Evolutionary conservation across 2,888 invertebrate species (phyloP).

Genomic region (Celastrina argiolus): DNA sequence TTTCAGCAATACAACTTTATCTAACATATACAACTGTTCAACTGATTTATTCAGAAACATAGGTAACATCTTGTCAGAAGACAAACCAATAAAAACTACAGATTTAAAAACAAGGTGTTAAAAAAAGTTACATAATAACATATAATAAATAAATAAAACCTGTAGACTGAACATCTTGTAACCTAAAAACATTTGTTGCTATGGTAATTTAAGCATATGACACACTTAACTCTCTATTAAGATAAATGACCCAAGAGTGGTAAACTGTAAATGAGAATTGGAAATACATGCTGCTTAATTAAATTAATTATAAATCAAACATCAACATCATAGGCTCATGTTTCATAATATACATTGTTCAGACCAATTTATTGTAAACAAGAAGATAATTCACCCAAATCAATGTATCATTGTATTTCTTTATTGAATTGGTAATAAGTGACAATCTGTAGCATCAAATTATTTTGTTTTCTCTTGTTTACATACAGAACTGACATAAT

Average conservation of each 20-base stretch:
- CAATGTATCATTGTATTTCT: no score
- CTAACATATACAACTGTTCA: background rate
- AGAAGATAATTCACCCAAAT: no score
- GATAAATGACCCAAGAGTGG: background rate
- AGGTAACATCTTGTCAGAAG: background rate
- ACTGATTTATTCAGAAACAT: background rate
- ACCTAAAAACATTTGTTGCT: constrained; percentile 12
- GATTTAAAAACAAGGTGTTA: background rate
- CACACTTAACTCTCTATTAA: background rate
- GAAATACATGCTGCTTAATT: constrained; percentile 14
- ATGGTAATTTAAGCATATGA: constrained; percentile 12
- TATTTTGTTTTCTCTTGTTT: no score
- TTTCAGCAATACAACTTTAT: background rate
- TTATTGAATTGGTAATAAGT: no score
- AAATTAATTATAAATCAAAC: background rate
- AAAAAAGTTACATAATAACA: background rate
- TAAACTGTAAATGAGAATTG: background rate
- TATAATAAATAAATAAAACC: constrained; percentile 9
- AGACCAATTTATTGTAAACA: no score
- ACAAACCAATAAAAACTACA: background rate
- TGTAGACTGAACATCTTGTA: constrained; percentile 11
- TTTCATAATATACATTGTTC: no score
- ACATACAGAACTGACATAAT: no score
- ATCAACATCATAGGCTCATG: no score
- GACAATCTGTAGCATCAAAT: no score